phyloP scores from a whole-genome alignment of 2,113 vertebrate genomes.

The Gobiocypris rarus region DNA sequence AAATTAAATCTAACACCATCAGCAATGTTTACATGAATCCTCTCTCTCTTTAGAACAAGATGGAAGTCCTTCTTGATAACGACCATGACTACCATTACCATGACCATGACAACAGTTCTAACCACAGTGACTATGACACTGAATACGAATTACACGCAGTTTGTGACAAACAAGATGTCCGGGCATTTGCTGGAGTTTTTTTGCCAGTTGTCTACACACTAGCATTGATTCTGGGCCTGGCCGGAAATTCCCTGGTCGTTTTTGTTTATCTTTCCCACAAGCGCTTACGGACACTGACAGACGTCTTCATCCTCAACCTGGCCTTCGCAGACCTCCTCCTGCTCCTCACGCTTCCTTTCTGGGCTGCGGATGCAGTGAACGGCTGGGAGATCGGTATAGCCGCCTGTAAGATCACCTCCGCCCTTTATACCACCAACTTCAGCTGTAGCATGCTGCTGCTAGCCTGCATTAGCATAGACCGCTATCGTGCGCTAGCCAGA shows the following conservation, averaged over 20 bases:
- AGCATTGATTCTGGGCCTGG: constrained; percentile 81
- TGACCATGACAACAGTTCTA: constrained; percentile 71
- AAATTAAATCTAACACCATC: not conserved
- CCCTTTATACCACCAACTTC: constrained; percentile 87
- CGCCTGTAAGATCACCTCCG: constrained; percentile 84
- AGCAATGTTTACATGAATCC: not conserved
- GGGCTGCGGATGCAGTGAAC: constrained; percentile 83
- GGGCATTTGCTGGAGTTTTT: constrained; percentile 83
- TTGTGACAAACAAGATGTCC: constrained; percentile 85
- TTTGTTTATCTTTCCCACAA: constrained; percentile 85
- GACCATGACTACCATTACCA: constrained; percentile 72
- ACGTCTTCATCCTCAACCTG: constrained; percentile 85
- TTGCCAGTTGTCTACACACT: constrained; percentile 83
- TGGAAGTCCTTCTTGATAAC: constrained; percentile 68
- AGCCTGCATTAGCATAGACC: constrained; percentile 90
- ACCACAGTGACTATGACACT: constrained; percentile 64
- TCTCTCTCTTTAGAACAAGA: constrained; percentile 46
- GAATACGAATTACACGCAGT: constrained; percentile 79
- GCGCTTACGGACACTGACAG: constrained; percentile 82
- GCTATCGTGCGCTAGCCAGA: constrained; percentile 75
- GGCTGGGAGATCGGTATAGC: constrained; percentile 86
- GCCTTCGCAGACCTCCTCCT: constrained; percentile 89
- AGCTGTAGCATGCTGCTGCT: constrained; percentile 90
- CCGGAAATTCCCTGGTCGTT: constrained; percentile 86
- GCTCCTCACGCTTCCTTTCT: constrained; percentile 89